Base-by-base conservation (phyloP, 2,113 vertebrate species). In the Aythya baeri region DNA sequence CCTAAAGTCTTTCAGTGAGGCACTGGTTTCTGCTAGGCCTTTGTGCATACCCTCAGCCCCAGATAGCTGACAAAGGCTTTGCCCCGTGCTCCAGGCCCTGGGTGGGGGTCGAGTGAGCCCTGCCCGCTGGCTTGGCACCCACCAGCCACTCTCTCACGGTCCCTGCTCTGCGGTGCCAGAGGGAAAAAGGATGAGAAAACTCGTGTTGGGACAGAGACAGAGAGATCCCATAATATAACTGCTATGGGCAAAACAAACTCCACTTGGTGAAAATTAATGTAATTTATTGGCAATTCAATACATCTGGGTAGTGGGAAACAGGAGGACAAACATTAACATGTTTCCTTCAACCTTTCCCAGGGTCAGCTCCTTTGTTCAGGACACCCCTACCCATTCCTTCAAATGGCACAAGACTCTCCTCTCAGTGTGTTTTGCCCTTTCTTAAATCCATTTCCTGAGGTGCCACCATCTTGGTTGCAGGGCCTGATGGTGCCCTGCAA, bases 61-160 rank as follows among this genome's bases (percentile, higher is more conserved):
- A 50, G 21, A 74, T 7, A 10, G 14, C 11, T 55, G 44, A 41
- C 31, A 55, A 66, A 13, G 55, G 4, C 15, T 11, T 20, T 59
- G 23, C 23, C 5, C 17, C 13, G 4, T 36, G 16, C 67, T 54
- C n/a, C 18, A 68, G 36, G 15, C 17, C 32, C 0, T 6, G 21
- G 21, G 15, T 13, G 4, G 17, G 16, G 26, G 57, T 10, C 20
- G 8, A 9, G 12, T 54, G 61, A 54, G 10, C 9, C 21, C 25
- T 52, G 32, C 13, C 7, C 6, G 36, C 23, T 20, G 27, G 11
- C 23, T 14, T 27, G 49, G 29, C 16, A 49, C 18, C 6, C 22
- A 54, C 26, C 26, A 68, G 25, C 21, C 1, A 2, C 13, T 52
- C 0, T 0, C 32, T 87, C 9, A 12, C 18, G 67, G 62, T 5